Percentiles rank a stretch among this genome's conserved stretches.
phyloP scores from a whole-genome alignment of 2,797 vertebrate species.

The Ptychobarbus kaznakovi region DNA sequence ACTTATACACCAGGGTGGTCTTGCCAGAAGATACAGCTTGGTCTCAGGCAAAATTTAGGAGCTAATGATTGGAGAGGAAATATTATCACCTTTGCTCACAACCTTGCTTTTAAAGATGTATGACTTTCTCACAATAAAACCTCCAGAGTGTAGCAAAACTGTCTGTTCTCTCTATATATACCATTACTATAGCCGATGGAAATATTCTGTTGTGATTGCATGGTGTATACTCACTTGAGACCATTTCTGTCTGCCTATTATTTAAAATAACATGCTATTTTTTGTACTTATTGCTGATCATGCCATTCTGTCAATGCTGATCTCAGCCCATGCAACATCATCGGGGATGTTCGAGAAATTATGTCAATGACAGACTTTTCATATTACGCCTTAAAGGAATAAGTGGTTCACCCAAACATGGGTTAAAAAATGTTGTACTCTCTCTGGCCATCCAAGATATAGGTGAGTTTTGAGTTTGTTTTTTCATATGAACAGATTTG shows the following conservation, averaged over 20 bases:
- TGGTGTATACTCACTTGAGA: conserved; percentile 1
- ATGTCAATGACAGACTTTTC: conserved; percentile 31
- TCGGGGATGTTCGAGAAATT: conserved; percentile 40
- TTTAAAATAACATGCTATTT: conserved; percentile 35
- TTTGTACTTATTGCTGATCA: conserved; percentile 33
- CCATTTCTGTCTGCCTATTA: conserved; percentile 4
- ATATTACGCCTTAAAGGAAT: not conserved
- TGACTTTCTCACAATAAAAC: not conserved
- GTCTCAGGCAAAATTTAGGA: not conserved
- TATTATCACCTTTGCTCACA: conserved; percentile 31
- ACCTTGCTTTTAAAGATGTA: not conserved
- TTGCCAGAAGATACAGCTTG: conserved; percentile 6
- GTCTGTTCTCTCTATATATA: not conserved
- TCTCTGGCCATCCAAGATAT: not conserved
- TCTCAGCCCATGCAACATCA: too few species aligned
- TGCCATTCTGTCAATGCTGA: too few species aligned
- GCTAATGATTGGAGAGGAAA: conserved; percentile 26
- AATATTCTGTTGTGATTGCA: not conserved
- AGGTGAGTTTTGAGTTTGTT: not conserved
- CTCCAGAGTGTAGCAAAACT: conserved; percentile 4
- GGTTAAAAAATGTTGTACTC: too few species aligned
- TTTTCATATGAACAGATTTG: not conserved
- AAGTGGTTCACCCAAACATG: too few species aligned
- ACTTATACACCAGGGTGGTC: conserved; percentile 5
- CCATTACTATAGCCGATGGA: not conserved